phyloP scores from a whole-genome alignment of 2,888 invertebrate species.

The Ennomos erosarius region DNA sequence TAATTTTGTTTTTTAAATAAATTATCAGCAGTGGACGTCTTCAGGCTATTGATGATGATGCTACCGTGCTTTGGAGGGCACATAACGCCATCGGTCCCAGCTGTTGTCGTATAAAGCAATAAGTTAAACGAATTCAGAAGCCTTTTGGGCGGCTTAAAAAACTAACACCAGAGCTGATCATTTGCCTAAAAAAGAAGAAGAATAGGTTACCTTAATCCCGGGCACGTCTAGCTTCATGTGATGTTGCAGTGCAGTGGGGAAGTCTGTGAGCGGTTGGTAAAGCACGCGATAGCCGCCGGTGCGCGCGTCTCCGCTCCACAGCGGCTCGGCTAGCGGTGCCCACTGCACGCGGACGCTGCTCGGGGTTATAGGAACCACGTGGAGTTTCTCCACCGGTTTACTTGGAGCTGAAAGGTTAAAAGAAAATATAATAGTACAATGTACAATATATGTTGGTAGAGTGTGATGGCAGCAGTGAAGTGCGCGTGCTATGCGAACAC shows the following conservation, averaged over 20 bases:
- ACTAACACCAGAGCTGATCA: no score
- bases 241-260: conserved; percentile 93
- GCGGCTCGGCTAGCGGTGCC: conserved; percentile 90
- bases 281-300: conserved; percentile 95
- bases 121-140: no score
- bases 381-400: conserved; percentile 90
- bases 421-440: conserved; percentile 13
- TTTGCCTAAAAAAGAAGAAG: no score
- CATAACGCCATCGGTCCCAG: no score
- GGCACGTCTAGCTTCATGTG: conserved; percentile 93
- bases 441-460: background rate
- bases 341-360: conserved; percentile 97
- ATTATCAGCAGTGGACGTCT: no score
- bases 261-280: conserved; percentile 95
- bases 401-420: conserved; percentile 88
- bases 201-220: conserved; percentile 90
- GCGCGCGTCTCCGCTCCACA: conserved; percentile 95
- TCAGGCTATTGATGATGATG: no score
- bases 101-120: no score
- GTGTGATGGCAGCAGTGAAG: no score
- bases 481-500: no score
- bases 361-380: conserved; percentile 97
- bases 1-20: no score
- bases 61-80: no score
- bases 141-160: no score